Percentiles rank a stretch among this genome's conserved stretches.
Evolutionary conservation across 2,888 invertebrate species (phyloP).

Genomic region (Mesorhabditis belari): DNA sequence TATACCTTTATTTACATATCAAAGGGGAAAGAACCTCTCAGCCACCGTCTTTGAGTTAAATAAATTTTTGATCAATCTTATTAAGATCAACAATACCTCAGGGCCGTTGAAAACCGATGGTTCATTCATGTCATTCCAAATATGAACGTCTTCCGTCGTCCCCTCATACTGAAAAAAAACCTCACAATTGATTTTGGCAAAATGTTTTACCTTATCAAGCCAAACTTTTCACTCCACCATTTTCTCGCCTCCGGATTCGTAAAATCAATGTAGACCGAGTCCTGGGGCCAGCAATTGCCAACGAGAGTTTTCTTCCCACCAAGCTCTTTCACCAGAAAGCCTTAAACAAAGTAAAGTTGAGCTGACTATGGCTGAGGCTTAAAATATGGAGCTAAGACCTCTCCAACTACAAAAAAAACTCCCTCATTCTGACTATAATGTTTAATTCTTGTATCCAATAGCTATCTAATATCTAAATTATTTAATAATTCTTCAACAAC

Average conservation of each 20-base stretch:
- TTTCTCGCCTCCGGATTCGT: conserved; percentile 69
- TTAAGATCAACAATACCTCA: conserved; percentile 60
- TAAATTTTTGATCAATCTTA: too few species aligned
- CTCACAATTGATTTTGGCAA: neutral
- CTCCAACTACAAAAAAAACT: too few species aligned
- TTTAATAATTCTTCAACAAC: neutral
- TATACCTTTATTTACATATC: too few species aligned
- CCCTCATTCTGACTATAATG: too few species aligned
- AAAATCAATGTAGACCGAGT: conserved; percentile 87
- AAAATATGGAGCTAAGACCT: too few species aligned
- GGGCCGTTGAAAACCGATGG: conserved; percentile 97
- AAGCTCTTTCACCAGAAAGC: conserved; percentile 69
- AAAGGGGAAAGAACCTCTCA: too few species aligned
- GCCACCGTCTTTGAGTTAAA: too few species aligned
- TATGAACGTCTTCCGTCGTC: conserved; percentile 57
- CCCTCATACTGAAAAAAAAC: conserved; percentile 64
- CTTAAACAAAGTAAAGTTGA: too few species aligned
- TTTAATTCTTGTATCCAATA: too few species aligned
- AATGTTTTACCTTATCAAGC: conserved; percentile 56
- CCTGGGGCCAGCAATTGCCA: conserved; percentile 94
- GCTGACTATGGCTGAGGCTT: too few species aligned
- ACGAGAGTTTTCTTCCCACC: conserved; percentile 81
- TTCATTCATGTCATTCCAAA: conserved; percentile 99
- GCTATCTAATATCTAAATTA: conserved; percentile 22
- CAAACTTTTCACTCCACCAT: conserved; percentile 70